Conservation (phyloP, 2,888 invertebrate genomes). For the Cephus pulcher region DNA sequence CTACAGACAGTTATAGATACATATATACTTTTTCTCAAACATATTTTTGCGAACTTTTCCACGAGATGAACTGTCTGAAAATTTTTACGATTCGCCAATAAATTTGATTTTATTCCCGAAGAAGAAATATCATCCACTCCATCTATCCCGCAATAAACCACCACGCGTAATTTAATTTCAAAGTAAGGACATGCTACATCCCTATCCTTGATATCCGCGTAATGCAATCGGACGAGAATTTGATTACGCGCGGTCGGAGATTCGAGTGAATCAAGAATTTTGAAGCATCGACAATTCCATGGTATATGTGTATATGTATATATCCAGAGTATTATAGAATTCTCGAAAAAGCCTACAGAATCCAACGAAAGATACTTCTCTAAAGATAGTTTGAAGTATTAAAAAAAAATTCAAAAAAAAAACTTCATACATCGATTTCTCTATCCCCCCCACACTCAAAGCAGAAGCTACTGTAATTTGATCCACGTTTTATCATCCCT, state of each 20-base stretch:
- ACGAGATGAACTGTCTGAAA: neutral
- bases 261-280: neutral
- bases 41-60: neutral
- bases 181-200: neutral
- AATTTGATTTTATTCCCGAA: neutral
- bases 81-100: neutral
- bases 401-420: neutral
- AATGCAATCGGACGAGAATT: neutral
- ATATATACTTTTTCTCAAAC: neutral
- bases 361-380: too few species aligned
- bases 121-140: neutral
- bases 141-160: neutral
- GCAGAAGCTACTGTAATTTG: neutral
- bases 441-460: too few species aligned
- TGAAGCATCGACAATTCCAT: neutral
- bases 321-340: too few species aligned
- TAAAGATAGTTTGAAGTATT: neutral
- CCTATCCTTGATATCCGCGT: neutral
- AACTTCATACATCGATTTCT: neutral
- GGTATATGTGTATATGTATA: too few species aligned
- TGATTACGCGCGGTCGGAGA: neutral
- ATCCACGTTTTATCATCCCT: neutral
- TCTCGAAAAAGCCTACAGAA: too few species aligned
- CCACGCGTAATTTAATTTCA: neutral
- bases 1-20: neutral